A percentile compares a stretch with the other conserved stretches of the same genome.
phyloP scores from a whole-genome alignment of 2,113 vertebrate genomes.

The Lontra canadensis region DNA sequence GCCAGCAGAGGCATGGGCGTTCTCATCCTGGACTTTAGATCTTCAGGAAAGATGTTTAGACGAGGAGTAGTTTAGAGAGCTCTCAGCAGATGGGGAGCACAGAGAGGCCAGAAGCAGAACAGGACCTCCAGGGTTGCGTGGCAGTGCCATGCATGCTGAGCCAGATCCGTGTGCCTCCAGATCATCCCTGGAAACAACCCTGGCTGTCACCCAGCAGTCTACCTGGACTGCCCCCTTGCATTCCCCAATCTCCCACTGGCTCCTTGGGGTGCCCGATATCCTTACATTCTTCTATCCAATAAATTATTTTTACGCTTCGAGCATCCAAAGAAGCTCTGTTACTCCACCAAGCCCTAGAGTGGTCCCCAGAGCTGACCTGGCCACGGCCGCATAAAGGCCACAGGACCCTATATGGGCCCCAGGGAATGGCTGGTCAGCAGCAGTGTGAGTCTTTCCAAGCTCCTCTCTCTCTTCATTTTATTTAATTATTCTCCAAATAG shows the following conservation, averaged over 20 bases:
- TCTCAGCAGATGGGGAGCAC: background rate
- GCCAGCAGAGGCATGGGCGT: background rate
- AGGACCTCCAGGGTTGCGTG: no score
- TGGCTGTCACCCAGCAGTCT: background rate
- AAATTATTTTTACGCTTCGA: background rate
- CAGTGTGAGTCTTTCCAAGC: background rate
- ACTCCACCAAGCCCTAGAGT: background rate
- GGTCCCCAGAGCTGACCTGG: background rate
- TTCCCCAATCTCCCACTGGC: background rate
- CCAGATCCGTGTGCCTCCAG: background rate
- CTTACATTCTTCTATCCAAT: background rate
- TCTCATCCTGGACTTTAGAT: background rate
- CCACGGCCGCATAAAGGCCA: background rate
- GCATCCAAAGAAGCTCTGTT: background rate
- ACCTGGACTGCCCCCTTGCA: background rate
- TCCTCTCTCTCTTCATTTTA: background rate
- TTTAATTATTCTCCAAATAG: background rate
- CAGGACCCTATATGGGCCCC: background rate
- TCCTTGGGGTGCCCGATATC: background rate
- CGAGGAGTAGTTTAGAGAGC: background rate
- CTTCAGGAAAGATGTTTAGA: background rate
- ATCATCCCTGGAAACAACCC: background rate
- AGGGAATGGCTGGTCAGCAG: background rate
- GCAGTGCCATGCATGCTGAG: accelerated
- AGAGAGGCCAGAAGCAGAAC: background rate